Base-by-base conservation (phyloP, 2,888 invertebrate genomes). In the Tetragonula carbonaria region DNA sequence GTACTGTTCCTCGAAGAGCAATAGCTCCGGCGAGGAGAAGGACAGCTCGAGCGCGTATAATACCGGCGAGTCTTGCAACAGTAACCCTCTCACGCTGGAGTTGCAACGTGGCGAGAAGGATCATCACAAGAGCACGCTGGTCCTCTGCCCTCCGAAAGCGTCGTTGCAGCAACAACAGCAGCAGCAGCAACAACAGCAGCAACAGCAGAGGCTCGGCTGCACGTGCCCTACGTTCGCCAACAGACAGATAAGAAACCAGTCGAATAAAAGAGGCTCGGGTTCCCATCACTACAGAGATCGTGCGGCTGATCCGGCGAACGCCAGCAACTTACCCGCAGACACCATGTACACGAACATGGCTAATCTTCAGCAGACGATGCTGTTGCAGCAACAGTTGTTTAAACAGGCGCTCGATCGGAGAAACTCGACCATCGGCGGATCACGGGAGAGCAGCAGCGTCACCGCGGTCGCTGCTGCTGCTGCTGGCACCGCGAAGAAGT, bases 61-160 rank as follows among this genome's bases (percentile, higher is more conserved):
- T 91, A 97, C 97, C 2, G 97, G 97, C 2, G 97, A 97, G 78
- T 97, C 97, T n/a, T 97, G 97, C 91, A 96, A 97, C 88, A 97
- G 97, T 91, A 96, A 95, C 91, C 96, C 96, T 13, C 92, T 96
- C 21, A 95, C 95, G 6, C 93, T 96, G 84, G 95, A 96, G 88
- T 93, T 96, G 33, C 95, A 95, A 67, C 95, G 95, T 62, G 95
- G 94, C 45, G 93, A 94, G 67, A 94, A 94, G 82, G 93, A 95
- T 67, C 94, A 95, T 83, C 95, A 95, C 70, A 92, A 92, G 51
- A 94, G 94, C 67, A 94, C 94, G 0, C 63, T 94, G 74, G 93
- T 94, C 0, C 86, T 94, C 0, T 93, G 93, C 67, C 91, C 93
- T 0, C 92, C 93, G 4, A 91, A 90, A 51, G 63, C 77, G 2